Conservation (phyloP, 2,888 invertebrate genomes). For the Azorinus chamasolen region DNA sequence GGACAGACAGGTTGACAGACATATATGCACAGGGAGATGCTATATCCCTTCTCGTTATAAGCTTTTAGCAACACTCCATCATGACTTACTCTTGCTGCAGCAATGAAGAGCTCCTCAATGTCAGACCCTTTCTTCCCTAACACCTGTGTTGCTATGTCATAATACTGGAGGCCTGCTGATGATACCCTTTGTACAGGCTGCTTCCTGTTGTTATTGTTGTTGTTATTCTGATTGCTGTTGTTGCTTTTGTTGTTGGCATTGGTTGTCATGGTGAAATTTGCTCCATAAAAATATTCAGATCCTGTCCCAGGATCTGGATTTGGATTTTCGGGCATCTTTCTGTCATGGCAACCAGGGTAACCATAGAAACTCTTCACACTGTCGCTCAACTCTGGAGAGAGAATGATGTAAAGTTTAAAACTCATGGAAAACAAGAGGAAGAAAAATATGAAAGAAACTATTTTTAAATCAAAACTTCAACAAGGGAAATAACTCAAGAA, state of each 20-base stretch:
- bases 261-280: slow-evolving; percentile 57
- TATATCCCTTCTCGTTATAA: too few relatives aligned
- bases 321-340: slow-evolving; percentile 64
- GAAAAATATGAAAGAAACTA: too few relatives aligned
- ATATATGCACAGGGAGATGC: too few relatives aligned
- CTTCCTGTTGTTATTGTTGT: slow-evolving; percentile 39
- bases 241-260: slow-evolving; percentile 23
- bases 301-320: slow-evolving; percentile 60
- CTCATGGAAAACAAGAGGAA: not conserved
- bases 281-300: slow-evolving; percentile 44
- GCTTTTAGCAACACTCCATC: too few relatives aligned
- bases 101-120: slow-evolving; percentile 79
- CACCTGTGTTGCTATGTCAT: slow-evolving; percentile 81
- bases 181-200: slow-evolving; percentile 50
- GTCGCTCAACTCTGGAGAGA: not conserved
- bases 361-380: slow-evolving; percentile 37
- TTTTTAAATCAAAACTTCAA: too few relatives aligned
- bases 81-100: slow-evolving; percentile 79
- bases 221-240: slow-evolving; percentile 19
- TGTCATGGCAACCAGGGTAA: slow-evolving; percentile 45
- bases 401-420: not conserved
- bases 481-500: too few relatives aligned
- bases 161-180: slow-evolving; percentile 70
- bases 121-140: slow-evolving; percentile 77
- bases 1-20: too few relatives aligned